These are phyloP conservation scores for Coregonus ussuriensis DNA, from an alignment of 2,797 vertebrate species.

Conservation along the genomic window DNA sequence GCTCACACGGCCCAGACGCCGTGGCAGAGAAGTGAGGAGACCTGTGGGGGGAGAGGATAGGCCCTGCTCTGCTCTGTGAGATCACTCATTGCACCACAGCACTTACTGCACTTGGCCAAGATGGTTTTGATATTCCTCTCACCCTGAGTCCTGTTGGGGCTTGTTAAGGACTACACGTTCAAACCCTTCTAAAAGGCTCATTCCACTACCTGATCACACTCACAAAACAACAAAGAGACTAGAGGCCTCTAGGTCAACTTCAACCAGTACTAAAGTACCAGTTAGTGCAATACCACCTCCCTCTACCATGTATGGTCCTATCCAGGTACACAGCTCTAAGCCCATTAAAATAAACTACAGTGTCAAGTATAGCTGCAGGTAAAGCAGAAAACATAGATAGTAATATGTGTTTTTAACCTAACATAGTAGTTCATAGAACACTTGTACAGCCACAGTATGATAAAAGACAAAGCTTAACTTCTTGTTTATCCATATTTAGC, in stretches of 20 bases:
- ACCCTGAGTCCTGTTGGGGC: constrained; percentile 83
- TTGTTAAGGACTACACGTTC: constrained; percentile 79
- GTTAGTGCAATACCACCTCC: neutral
- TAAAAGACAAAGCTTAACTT: constrained; percentile 57
- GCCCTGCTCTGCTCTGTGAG: constrained; percentile 83
- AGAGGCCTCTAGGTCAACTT: neutral
- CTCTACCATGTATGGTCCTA: constrained; percentile 34
- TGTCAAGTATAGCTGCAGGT: neutral
- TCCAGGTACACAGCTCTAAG: neutral
- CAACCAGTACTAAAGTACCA: neutral
- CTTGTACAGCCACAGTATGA: neutral
- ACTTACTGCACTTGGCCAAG: constrained; percentile 84
- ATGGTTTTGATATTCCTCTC: constrained; percentile 79
- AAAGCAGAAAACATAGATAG: neutral
- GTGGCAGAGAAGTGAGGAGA: constrained; percentile 29
- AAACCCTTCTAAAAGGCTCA: constrained; percentile 40
- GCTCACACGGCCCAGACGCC: constrained; percentile 83
- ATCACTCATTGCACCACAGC: constrained; percentile 81
- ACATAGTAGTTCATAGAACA: constrained; percentile 58
- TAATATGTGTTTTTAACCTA: neutral
- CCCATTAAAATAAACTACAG: neutral
- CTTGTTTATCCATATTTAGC: constrained; percentile 60
- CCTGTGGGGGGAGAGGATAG: constrained; percentile 55
- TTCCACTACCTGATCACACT: constrained; percentile 43
- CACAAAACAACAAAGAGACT: constrained; percentile 17